Base-by-base conservation (phyloP, 2,888 invertebrate species). In the Xestia rhomboidea region DNA sequence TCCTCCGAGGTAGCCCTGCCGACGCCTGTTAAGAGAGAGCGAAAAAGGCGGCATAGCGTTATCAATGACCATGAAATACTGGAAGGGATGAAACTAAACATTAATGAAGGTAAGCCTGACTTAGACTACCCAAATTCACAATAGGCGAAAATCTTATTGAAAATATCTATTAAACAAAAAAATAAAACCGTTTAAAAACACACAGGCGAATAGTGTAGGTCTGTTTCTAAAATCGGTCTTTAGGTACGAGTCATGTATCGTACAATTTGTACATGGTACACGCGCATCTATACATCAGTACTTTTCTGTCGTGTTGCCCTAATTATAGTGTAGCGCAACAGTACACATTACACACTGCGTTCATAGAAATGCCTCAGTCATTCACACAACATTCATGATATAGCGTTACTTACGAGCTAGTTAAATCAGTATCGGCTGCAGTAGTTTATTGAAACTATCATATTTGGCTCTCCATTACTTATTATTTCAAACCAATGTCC, bases 11-110 rank as follows among this genome's bases (percentile, higher is more conserved):
- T 46, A 1, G 10, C 51, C 15, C 18, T 7, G 11, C 49, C 27
- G 18, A 46, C 51, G 38, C 44, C 41, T 15, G 24, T 15, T 72
- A 89, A 76, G 73, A 88, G 57, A 38, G 89, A 89, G 27, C 86
- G 93, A n/a, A 94, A 94, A 83, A 85, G 94, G 5, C 88, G 87
- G 41, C 82, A 18, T n/a, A 89, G 84, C 73, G 90, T 88, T 6
- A 30, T 76, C 18, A 72, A 73, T 5, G 46, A 89, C 0, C 92
- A 91, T 11, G 88, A 91, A 4, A 30, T 90, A 8, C 51, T 82
- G 7, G 79, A 81, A 5, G 87, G 89, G 18, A 60, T 92, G 54
- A 89, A 90, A 51, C 79, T 93, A 5, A 54, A 86, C 1, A 84
- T 94, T 5, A 89, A 82, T 62, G 85, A 90, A 86, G 92, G 95